phyloP scores from a whole-genome alignment of 2,113 vertebrate genomes.

The Odocoileus virginianus region DNA sequence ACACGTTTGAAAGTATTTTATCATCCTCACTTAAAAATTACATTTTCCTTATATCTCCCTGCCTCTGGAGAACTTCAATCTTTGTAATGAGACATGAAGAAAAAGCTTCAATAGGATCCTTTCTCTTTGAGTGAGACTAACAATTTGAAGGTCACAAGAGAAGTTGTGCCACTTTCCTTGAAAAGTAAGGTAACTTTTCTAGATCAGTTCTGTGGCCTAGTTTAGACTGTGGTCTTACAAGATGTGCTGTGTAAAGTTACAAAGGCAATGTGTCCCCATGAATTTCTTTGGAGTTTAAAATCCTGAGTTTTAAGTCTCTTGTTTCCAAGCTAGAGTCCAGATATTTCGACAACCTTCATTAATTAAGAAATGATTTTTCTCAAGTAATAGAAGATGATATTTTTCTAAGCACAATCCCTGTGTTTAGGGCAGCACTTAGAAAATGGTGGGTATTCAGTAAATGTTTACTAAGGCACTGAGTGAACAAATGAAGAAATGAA shows the following conservation, averaged over 20 bases:
- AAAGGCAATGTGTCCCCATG: neutral
- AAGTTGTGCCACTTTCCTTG: neutral
- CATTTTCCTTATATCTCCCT: neutral
- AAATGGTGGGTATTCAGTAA: neutral
- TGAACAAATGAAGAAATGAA: neutral
- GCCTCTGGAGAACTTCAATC: neutral
- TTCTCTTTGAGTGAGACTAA: neutral
- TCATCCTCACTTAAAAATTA: neutral
- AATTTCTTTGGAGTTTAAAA: neutral
- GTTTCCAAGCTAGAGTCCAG: neutral
- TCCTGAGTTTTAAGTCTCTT: neutral
- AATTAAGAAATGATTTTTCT: neutral
- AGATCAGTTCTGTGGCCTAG: neutral
- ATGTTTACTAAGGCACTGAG: neutral
- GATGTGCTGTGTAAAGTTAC: neutral
- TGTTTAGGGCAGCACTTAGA: neutral
- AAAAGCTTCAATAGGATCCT: neutral
- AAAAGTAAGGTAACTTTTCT: neutral
- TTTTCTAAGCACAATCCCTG: neutral
- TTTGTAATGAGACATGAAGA: neutral
- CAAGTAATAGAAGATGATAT: neutral
- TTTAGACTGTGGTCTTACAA: neutral
- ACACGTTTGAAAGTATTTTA: neutral
- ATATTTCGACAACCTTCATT: neutral
- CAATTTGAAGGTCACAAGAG: neutral